A percentile compares a stretch with the other conserved stretches of the same genome.
These are phyloP conservation scores for Thamnaconus septentrionalis DNA, from an alignment of 2,113 vertebrate genomes.

Conservation along the genomic window DNA sequence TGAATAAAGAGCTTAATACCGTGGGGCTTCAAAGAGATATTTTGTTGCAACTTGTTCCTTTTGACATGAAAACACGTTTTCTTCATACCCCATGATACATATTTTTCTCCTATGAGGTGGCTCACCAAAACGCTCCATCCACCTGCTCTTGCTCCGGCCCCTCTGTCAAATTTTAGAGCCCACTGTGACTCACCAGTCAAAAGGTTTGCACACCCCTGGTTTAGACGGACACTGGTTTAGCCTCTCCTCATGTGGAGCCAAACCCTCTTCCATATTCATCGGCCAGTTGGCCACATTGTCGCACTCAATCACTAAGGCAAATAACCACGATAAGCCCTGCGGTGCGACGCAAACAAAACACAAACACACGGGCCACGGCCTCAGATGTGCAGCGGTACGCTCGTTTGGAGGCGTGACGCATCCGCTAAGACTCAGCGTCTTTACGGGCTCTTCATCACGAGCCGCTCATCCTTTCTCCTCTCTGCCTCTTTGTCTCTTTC, in stretches of 20 bases:
- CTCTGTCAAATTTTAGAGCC: too few relatives aligned
- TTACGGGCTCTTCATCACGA: slow-evolving; percentile 21
- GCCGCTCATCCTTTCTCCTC: slow-evolving; percentile 15
- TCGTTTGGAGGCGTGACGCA: slow-evolving; percentile 18
- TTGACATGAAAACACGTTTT: too few relatives aligned
- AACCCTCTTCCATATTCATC: slow-evolving; percentile 47
- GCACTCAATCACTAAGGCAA: slow-evolving; percentile 43
- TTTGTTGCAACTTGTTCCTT: too few relatives aligned
- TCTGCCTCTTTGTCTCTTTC: slow-evolving; percentile 58
- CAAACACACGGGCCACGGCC: slow-evolving; percentile 12
- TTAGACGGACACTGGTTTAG: too few relatives aligned
- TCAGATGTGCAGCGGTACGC: not conserved
- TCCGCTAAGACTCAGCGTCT: slow-evolving; percentile 17
- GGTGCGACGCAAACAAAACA: slow-evolving; percentile 21
- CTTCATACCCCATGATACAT: too few relatives aligned
- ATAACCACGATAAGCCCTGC: slow-evolving; percentile 32
- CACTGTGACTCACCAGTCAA: too few relatives aligned
- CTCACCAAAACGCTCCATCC: too few relatives aligned
- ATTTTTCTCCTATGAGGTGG: too few relatives aligned
- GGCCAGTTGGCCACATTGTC: slow-evolving; percentile 40
- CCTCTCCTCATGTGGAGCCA: slow-evolving; percentile 15
- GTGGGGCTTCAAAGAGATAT: too few relatives aligned
- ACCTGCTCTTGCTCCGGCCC: too few relatives aligned
- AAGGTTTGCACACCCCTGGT: too few relatives aligned
- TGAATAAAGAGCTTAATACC: too few relatives aligned